phyloP scores from a whole-genome alignment of 2,113 vertebrate genomes.

The Perccottus glenii region DNA sequence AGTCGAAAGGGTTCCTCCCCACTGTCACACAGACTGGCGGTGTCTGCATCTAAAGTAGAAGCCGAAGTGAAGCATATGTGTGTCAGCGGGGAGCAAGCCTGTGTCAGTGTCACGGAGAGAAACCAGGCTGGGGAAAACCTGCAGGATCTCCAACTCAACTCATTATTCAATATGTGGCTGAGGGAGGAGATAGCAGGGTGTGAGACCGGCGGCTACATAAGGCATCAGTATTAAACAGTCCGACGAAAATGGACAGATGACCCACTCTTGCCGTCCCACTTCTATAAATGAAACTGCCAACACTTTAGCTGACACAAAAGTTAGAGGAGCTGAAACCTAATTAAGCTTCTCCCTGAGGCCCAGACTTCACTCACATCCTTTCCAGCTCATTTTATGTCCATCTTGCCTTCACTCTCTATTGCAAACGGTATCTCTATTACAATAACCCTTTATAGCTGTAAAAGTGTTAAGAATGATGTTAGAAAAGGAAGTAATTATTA shows the following conservation, averaged over 20 bases:
- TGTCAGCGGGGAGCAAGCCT: constrained; percentile 45
- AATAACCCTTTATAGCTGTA: constrained; percentile 20
- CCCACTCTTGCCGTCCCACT: constrained; percentile 28
- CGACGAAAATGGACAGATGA: constrained; percentile 37
- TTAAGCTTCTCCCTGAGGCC: constrained; percentile 37
- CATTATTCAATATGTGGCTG: constrained; percentile 28
- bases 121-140: constrained; percentile 31
- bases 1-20: background rate
- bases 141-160: constrained; percentile 35
- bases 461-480: constrained; percentile 13
- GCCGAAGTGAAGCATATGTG: constrained; percentile 41
- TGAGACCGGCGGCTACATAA: background rate
- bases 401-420: background rate
- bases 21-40: constrained; percentile 3
- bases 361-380: constrained; percentile 22
- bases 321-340: constrained; percentile 47
- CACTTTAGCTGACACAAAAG: constrained; percentile 23
- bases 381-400: constrained; percentile 30
- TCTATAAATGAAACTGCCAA: constrained; percentile 39
- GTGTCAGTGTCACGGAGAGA: constrained; percentile 48
- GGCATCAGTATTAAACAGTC: constrained; percentile 2
- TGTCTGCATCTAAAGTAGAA: constrained; percentile 37
- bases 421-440: constrained; percentile 5
- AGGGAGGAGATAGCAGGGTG: background rate
- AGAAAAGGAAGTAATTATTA: constrained; percentile 9